Base-by-base conservation (phyloP, 2,888 invertebrate genomes). In the Quadriops clusia region DNA sequence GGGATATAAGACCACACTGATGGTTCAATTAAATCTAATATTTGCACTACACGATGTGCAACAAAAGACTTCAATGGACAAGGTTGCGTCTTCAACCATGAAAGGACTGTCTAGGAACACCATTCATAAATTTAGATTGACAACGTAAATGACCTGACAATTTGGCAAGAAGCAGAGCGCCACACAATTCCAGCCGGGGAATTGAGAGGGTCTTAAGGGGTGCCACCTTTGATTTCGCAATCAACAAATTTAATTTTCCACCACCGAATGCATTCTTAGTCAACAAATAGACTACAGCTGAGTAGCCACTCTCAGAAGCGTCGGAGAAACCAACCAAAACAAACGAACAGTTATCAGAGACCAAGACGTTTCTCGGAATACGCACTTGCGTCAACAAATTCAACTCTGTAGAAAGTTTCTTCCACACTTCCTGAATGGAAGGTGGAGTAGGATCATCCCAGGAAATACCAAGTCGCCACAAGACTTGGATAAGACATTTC, bases 161-260 rank as follows among this genome's bases (percentile, higher is more conserved):
- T 10, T 20, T n/a, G 3, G 21, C 21, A 9, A 20, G 10, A 9
- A 20, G 4, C 10, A 9, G 21, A 4, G 21, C 21, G n/a, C 9
- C 4, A 9, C n/a, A 20, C 10, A 20, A 20, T 20, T 20, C 21
- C 10, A 20, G 21, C 10, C 21, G 21, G 9, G 21, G 21, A 9
- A 20, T 20, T n/a, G n/a, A n/a, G n/a, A n/a, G 3, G 3, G n/a
- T 20, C 3, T 20, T 20, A 18, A n/a, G n/a, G 3, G 10, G n/a
- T 20, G 21, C 21, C 10, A 20, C 21, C 10, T 4, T 20, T 9
- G 21, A 20, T 20, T 20, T 20, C 10, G 21, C 21, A 9, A 20
- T 9, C 4, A 20, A 4, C 21, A 20, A 4, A 3, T 20, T 20
- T 3, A 20, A n/a, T n/a, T 4, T 10, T 20, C n/a, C 4, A 9